A percentile compares a stretch with the other conserved stretches of the same genome.
These are phyloP conservation scores for Pterois miles DNA, from an alignment of 2,797 vertebrate species.

Conservation along the genomic window DNA sequence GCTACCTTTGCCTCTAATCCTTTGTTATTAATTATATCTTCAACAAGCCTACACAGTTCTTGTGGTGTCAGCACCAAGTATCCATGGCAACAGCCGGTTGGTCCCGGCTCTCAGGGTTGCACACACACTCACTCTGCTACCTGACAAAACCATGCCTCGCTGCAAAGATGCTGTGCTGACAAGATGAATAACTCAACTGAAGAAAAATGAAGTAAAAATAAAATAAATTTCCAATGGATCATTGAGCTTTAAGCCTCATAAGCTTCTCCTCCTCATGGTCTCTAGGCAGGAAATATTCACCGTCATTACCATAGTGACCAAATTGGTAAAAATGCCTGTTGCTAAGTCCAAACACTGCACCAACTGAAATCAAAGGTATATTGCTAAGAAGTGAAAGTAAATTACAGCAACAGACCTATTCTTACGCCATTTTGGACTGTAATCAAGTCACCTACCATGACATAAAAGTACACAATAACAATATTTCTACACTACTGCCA, in stretches of 20 bases:
- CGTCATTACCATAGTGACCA: constrained; percentile 17
- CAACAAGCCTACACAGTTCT: constrained; percentile 84
- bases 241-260: background rate
- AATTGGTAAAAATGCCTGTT: constrained; percentile 13
- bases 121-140: constrained; percentile 42
- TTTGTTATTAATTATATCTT: constrained; percentile 87
- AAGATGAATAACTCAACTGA: constrained; percentile 38
- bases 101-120: constrained; percentile 67
- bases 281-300: background rate
- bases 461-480: too few relatives aligned
- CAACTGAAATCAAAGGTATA: background rate
- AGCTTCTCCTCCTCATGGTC: background rate
- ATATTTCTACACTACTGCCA: too few relatives aligned
- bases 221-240: constrained; percentile 15
- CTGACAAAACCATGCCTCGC: constrained; percentile 52
- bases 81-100: constrained; percentile 85
- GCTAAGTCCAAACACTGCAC: background rate
- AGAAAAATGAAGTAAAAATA: constrained; percentile 13
- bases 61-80: constrained; percentile 80
- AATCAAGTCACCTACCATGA: too few relatives aligned
- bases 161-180: constrained; percentile 44
- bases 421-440: too few relatives aligned
- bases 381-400: too few relatives aligned
- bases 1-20: constrained; percentile 81
- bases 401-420: too few relatives aligned